A percentile compares a stretch with the other conserved stretches of the same genome.
Evolutionary conservation across 2,888 invertebrate genomes (phyloP).

Genomic region (Sylvicola cinctus): DNA sequence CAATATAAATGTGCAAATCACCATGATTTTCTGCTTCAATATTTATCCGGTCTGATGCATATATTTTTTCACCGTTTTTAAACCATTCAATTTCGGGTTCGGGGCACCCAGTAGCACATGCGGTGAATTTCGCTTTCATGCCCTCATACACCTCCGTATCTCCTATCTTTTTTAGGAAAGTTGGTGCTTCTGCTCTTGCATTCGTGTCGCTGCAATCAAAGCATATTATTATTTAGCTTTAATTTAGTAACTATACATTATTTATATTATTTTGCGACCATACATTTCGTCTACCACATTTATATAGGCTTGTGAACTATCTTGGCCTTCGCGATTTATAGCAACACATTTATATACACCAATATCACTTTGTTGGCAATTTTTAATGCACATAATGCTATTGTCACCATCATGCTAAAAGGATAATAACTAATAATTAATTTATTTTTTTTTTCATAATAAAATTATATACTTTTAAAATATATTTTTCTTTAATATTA

Average conservation of each 20-base stretch:
- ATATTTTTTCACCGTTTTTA: slow-evolving; percentile 55
- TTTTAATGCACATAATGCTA: slow-evolving; percentile 50
- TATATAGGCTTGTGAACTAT: slow-evolving; percentile 47
- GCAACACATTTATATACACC: slow-evolving; percentile 62
- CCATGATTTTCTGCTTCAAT: slow-evolving; percentile 50
- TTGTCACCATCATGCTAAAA: slow-evolving; percentile 54
- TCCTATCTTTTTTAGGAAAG: slow-evolving; percentile 74
- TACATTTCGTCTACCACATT: slow-evolving; percentile 69
- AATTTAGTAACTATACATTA: slow-evolving; percentile 2
- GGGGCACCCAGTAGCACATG: slow-evolving; percentile 69
- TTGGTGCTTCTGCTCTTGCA: slow-evolving; percentile 61
- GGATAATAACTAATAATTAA: slow-evolving; percentile 13
- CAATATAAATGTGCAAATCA: neutral
- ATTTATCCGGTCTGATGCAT: slow-evolving; percentile 61
- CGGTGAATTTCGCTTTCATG: slow-evolving; percentile 84
- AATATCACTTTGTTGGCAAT: slow-evolving; percentile 43
- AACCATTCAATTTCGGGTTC: slow-evolving; percentile 79
- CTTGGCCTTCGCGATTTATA: slow-evolving; percentile 59
- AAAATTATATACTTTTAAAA: slow-evolving; percentile 27
- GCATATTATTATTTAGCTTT: slow-evolving; percentile 1
- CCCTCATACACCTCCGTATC: slow-evolving; percentile 72
- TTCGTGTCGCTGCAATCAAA: slow-evolving; percentile 36
- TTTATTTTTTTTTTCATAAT: neutral
- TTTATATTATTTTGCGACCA: slow-evolving; percentile 18
- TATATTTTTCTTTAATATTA: slow-evolving; percentile 46